Conservation (phyloP, 1,140 invertebrate genomes). For the Tetramorium parvispinum region DNA sequence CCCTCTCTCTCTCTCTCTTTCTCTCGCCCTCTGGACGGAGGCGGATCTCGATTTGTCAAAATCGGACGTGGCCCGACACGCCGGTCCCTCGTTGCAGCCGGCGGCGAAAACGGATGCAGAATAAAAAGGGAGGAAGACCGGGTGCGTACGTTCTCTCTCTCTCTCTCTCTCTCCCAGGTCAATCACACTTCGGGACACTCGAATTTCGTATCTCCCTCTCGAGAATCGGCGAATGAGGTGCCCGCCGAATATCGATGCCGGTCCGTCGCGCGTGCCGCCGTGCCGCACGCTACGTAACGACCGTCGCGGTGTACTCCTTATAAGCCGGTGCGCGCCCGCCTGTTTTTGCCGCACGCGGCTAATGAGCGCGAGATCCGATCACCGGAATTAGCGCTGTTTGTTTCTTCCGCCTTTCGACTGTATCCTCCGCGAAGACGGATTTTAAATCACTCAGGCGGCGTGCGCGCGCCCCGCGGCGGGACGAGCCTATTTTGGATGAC, state of each 20-base stretch:
- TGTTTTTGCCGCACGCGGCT: neutral
- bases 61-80: neutral
- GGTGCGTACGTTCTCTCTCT: too few relatives aligned
- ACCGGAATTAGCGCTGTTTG: neutral
- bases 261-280: neutral
- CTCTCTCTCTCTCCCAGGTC: neutral
- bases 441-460: neutral
- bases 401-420: neutral
- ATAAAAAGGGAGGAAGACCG: neutral
- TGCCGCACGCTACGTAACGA: neutral
- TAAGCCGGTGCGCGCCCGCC: neutral
- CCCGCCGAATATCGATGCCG: neutral
- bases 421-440: neutral
- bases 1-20: neutral
- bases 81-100: neutral
- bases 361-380: neutral
- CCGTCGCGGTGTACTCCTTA: neutral
- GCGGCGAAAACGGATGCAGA: constrained; percentile 11
- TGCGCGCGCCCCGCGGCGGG: too few relatives aligned
- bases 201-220: neutral
- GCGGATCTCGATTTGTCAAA: constrained; percentile 21
- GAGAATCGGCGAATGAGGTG: neutral
- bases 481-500: constrained; percentile 24
- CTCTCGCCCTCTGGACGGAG: neutral
- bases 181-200: neutral